These are phyloP conservation scores for Garra rufa DNA, from an alignment of 2,113 vertebrate genomes.

Conservation along the genomic window DNA sequence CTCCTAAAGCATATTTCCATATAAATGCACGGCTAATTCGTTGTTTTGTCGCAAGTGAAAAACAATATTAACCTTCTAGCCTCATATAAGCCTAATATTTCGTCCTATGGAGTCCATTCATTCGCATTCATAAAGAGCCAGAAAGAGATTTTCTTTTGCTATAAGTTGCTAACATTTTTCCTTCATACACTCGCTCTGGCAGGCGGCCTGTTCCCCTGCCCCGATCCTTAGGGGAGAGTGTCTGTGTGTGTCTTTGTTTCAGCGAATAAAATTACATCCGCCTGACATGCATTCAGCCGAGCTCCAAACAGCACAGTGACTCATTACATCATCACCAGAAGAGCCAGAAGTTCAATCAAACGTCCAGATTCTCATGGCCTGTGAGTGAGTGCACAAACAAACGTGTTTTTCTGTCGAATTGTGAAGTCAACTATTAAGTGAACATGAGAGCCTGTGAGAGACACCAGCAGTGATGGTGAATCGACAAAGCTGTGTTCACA, in stretches of 20 bases:
- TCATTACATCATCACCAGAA: conserved; percentile 55
- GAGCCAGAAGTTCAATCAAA: conserved; percentile 48
- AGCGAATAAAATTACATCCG: conserved; percentile 52
- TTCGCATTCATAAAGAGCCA: no score
- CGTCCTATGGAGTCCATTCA: no score
- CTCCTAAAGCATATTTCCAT: no score
- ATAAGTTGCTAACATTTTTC: conserved; percentile 37
- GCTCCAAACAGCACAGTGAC: conserved; percentile 49
- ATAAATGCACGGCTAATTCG: no score
- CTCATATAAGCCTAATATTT: no score
- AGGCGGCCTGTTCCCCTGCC: conserved; percentile 23
- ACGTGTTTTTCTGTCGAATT: conserved; percentile 30
- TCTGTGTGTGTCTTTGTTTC: conserved; percentile 46
- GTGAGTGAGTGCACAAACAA: conserved; percentile 11
- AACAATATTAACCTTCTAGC: no score
- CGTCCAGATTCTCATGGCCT: conserved; percentile 38
- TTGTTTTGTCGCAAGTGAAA: no score
- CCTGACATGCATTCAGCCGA: conserved; percentile 49
- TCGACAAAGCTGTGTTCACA: not conserved
- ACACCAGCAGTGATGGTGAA: not conserved
- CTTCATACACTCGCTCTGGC: conserved; percentile 44
- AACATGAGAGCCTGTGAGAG: not conserved
- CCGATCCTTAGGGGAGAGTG: conserved; percentile 42
- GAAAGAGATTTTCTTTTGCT: conserved; percentile 19
- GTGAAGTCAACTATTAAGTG: conserved; percentile 9